Evolutionary conservation across 2,888 invertebrate species (phyloP).

Genomic region (Euclidia mi): DNA sequence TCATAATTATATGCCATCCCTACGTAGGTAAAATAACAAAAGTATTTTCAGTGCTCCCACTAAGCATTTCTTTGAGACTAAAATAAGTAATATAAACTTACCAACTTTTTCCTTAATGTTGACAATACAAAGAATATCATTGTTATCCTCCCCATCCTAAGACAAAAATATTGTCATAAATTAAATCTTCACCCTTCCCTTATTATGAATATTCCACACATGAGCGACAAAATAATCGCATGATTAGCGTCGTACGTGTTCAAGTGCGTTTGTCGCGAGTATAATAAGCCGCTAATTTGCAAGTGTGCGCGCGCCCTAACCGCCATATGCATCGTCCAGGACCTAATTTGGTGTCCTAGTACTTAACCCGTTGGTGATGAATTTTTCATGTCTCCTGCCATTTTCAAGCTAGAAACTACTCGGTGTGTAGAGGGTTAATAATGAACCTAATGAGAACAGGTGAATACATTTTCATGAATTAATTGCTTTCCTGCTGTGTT

Average conservation of each 20-base stretch:
- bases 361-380: constrained; percentile 65
- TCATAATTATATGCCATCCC: too few species aligned
- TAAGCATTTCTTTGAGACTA: too few species aligned
- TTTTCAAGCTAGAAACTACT: constrained; percentile 48
- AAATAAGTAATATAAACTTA: too few species aligned
- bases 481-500: neutral
- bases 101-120: too few species aligned
- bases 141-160: too few species aligned
- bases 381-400: constrained; percentile 72
- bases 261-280: constrained; percentile 61
- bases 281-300: constrained; percentile 79
- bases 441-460: constrained; percentile 5
- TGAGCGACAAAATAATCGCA: constrained; percentile 42
- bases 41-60: too few species aligned
- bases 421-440: constrained; percentile 42
- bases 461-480: constrained; percentile 1
- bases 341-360: constrained; percentile 70
- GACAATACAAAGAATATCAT: too few species aligned
- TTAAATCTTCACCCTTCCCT: neutral
- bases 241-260: constrained; percentile 68
- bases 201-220: constrained; percentile 42
- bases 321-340: constrained; percentile 79
- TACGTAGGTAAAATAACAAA: too few species aligned
- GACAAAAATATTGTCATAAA: too few species aligned
- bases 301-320: constrained; percentile 69